These are phyloP conservation scores for Cyanistes caeruleus DNA, from an alignment of 2,113 vertebrate species.

Conservation along the genomic window DNA sequence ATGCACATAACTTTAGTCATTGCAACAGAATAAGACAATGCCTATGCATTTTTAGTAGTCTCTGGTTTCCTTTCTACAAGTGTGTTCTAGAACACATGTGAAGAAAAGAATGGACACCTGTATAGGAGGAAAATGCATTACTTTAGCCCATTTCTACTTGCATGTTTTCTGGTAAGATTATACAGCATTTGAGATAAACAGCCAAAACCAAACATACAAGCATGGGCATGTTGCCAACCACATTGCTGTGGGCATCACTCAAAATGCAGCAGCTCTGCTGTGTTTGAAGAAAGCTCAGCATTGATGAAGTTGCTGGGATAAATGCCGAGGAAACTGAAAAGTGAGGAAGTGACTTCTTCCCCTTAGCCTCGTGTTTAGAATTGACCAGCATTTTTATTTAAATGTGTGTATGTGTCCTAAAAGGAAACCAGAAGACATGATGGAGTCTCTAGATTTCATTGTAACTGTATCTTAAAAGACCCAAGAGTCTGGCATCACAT, in stretches of 20 bases:
- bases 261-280: constrained; percentile 20
- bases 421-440: neutral
- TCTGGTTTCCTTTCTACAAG: neutral
- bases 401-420: neutral
- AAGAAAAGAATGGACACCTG: neutral
- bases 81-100: neutral
- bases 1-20: neutral
- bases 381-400: neutral
- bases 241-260: neutral
- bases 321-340: constrained; percentile 35
- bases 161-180: neutral
- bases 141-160: neutral
- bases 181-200: neutral
- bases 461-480: neutral
- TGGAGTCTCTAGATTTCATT: neutral
- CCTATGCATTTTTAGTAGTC: neutral
- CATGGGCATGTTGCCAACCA: neutral
- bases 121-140: neutral
- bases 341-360: constrained; percentile 51
- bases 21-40: neutral
- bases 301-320: constrained; percentile 43
- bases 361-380: neutral
- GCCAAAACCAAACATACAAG: neutral
- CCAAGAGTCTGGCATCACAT: neutral
- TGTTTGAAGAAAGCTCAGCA: constrained; percentile 52